phyloP scores from a whole-genome alignment of 2,113 vertebrate genomes.

The Oreochromis tanganicae region DNA sequence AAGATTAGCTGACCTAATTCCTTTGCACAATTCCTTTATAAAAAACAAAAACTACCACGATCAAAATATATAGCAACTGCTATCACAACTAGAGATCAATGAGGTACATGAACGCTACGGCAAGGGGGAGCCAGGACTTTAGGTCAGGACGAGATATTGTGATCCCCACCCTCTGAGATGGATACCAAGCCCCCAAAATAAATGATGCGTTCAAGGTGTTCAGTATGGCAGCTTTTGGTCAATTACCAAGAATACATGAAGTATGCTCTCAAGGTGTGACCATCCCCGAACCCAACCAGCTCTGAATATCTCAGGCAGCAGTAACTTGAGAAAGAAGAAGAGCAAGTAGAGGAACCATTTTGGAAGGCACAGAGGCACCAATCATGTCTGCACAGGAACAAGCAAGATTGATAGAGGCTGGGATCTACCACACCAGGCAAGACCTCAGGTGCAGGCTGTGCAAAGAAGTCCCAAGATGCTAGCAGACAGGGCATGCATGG shows the following conservation, averaged over 20 bases:
- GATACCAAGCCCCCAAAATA: not conserved
- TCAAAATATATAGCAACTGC: not conserved
- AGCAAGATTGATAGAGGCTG: not conserved
- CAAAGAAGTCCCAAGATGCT: not conserved
- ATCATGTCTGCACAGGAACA: not conserved
- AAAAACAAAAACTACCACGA: not conserved
- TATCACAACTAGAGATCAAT: not conserved
- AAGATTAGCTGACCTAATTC: not conserved
- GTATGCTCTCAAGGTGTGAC: not conserved
- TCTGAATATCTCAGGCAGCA: not conserved
- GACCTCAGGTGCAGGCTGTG: not conserved
- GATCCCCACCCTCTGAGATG: not conserved
- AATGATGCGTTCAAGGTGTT: not conserved
- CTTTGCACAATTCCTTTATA: not conserved
- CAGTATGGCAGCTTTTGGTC: not conserved
- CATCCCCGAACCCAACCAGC: not conserved
- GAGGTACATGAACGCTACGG: not conserved
- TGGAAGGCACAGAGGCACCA: not conserved
- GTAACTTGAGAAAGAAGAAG: not conserved
- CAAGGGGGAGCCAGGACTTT: not conserved
- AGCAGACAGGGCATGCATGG: not conserved
- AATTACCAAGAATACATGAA: not conserved
- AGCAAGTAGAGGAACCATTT: not conserved
- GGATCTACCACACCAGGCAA: not conserved
- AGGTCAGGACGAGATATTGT: not conserved